Evolutionary conservation across 2,797 vertebrate genomes (phyloP), one percentile per base, ranked within the genome.

Genomic region (Siniperca scherzeri): DNA sequence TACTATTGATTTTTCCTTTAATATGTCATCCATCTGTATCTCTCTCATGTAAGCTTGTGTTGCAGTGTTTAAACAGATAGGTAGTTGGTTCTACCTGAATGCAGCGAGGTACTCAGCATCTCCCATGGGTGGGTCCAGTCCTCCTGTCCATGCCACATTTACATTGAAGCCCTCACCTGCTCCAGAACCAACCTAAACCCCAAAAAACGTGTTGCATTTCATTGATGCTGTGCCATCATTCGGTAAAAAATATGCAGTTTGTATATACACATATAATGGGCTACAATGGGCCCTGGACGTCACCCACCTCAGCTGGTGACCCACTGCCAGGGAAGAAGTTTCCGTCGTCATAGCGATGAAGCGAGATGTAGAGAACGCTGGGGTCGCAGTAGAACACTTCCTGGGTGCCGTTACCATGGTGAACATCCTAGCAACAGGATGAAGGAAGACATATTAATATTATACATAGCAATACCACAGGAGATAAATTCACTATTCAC

Each of bases 281-380:
- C 13, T 12, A 5, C 36, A 5, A 19, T 10, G 30, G 30, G n/a
- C 4, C 6, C 27, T 1, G 21, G 44, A 46, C 0, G 7, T 68
- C 77, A 75, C 88, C 85, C 86, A 99, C 98, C 97, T 99, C 98
- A 1, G 95, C 94, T 0, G 97, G 96, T 0, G 97, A 97, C 8
- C 98, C 98, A 0, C 98, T 99, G 50, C 98, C 98, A 0, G 98
- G 98, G 89, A 99, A 99, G 93, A 99, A 99, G 92, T 98, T 99
- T 44, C 98, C 98, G 0, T 97, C 94, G 0, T 99, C 98, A 2
- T 99, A 97, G 76, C 98, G 97, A 93, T 99, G 98, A 50, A 99
- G 92, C 1, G 98, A 99, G 90, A 99, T 96, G 93, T 99, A 99
- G 57, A 99, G 96, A 57, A 99, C 96, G 0, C 96, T 98, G 17